phyloP scores from a whole-genome alignment of 1,140 invertebrate genomes.

The Coptotermes formosanus region DNA sequence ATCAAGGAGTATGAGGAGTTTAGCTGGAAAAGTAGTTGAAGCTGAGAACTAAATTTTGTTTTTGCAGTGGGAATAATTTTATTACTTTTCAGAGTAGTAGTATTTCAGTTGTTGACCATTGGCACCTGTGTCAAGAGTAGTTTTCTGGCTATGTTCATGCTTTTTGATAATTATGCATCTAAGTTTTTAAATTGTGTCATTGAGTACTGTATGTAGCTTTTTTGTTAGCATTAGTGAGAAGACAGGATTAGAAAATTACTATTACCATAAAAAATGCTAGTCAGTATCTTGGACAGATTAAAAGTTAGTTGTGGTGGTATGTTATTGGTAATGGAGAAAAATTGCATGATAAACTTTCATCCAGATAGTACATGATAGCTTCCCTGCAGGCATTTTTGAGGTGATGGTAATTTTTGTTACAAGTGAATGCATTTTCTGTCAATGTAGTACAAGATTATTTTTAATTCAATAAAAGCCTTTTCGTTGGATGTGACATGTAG shows the following conservation, averaged over 20 bases:
- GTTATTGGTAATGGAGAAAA: background rate
- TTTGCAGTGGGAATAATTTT: background rate
- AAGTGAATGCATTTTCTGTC: slow-evolving; percentile 24
- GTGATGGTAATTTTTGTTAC: background rate
- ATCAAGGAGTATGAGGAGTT: background rate
- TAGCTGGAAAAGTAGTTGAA: slow-evolving; percentile 2
- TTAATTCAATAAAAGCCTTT: slow-evolving; percentile 28
- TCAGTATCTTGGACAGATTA: background rate
- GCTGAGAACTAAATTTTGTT: background rate
- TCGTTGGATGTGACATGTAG: slow-evolving; percentile 25
- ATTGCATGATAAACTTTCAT: background rate
- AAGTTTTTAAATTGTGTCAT: slow-evolving; percentile 13
- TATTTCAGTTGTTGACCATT: background rate
- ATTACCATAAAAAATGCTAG: background rate
- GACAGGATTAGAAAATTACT: background rate
- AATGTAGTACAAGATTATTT: slow-evolving; percentile 24
- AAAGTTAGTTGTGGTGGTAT: background rate
- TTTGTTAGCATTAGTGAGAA: background rate
- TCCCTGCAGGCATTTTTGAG: background rate
- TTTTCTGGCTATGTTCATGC: slow-evolving; percentile 20
- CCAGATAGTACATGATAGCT: background rate
- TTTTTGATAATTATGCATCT: slow-evolving; percentile 8
- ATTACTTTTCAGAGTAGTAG: background rate
- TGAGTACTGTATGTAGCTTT: slow-evolving; percentile 8
- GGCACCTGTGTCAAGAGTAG: slow-evolving; percentile 7